Evolutionary conservation across 2,113 vertebrate species (phyloP), one percentile per base, ranked within the genome.

Genomic region (Columba livia): DNA sequence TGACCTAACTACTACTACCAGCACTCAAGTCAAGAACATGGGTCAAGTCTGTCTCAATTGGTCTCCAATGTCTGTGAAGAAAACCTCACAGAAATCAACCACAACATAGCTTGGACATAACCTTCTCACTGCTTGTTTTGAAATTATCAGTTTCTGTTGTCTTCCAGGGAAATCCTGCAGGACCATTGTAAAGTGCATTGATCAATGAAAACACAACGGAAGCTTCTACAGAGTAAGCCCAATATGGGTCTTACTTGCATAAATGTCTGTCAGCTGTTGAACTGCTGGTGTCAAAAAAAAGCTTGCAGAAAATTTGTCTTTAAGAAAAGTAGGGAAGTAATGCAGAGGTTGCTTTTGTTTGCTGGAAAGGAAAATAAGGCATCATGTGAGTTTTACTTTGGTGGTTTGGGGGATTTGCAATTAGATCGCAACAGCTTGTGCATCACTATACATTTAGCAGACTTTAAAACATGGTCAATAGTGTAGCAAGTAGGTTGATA

Each of bases 1-100:
- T n/a, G 18, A 69, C 51, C 23, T 70, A 60, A 18, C 40, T 65
- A 5, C 15, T 80, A 38, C 32, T n/a, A 64, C 60, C 57, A 74
- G 36, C 47, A 29, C 34, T 56, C 5, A 15, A 26, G 23, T 21
- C 17, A 31, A 42, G 42, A 21, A 6, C 2, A 1, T 0, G 6
- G 34, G 15, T 11, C 4, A 24, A 64, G 40, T 25, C n/a, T n/a
- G 23, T 12, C 48, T 15, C 17, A 47, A 66, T 8, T 5, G 56
- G 11, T 54, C 36, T 67, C 31, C 7, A 1, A 4, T 13, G 28
- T 25, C n/a, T 72, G 36, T 31, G 73, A 51, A 85, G 77, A 61
- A 5, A 7, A 1, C 12, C 24, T 31, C 5, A 7, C 51, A 57
- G 50, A 64, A 84, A 78, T 78, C 28, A 93, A 4, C 40, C 40